Base-by-base conservation (phyloP, 2,797 vertebrate species). In the Taenioides sp. region DNA sequence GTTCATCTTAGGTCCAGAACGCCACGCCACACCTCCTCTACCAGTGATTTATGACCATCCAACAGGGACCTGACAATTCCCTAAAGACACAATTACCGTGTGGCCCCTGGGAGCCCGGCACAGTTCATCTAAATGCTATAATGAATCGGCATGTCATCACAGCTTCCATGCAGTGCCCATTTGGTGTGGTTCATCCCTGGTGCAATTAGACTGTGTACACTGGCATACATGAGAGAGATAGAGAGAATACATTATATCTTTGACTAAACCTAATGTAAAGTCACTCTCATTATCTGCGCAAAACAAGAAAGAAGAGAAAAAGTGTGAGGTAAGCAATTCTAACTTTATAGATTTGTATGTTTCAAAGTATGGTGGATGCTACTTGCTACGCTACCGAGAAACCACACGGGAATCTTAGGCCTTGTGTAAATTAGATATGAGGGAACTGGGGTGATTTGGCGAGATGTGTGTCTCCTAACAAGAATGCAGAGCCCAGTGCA, bases 21-120 rank as follows among this genome's bases (percentile, higher is more conserved):
- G 71, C 77, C 57, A 20, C 37, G 72, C 78, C 84, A 75, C 77
- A 72, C 79, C 83, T 87, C 77, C 71, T 87, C 77, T 72, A 75
- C 76, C 70, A 67, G 70, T 91, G 89, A 93, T 92, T 88, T 91
- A 93, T 91, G 84, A 84, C 86, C 76, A 74, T 83, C 90, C 87
- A 88, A 76, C 82, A 78, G 72, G 76, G 88, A 86, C 80, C 77
- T 86, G 89, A 92, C 88, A 92, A 93, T 90, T 93, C 93, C 91
- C 92, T 89, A 86, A 92, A 93, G 92, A 92, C 86, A 91, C 91
- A 92, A 92, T 94, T 93, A 93, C 78, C 40, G 34, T 75, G 77
- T 76, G 80, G 69, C 76, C 87, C 86, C 76, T 72, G 83, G 87
- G 87, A 87, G 83, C 78, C 71, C 72, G 28, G 72, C 76, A 79